Base-by-base conservation (phyloP, 2,797 vertebrate genomes). In the Enteromius unitaeniatus region DNA sequence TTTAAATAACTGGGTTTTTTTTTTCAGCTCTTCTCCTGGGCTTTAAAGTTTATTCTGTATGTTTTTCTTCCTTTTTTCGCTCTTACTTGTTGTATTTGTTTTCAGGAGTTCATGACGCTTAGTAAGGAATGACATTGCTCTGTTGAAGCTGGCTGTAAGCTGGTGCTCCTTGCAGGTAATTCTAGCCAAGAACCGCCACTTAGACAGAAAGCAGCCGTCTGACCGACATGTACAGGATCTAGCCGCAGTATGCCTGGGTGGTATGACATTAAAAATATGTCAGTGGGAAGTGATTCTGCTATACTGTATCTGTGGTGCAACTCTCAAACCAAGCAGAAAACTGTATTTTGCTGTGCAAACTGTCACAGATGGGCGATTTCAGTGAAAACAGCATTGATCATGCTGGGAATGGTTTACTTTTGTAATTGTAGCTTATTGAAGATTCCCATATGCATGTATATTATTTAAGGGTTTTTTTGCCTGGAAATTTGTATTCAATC, bases 1-100 rank as follows among this genome's bases (percentile, higher is more conserved):
- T 95, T 94, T 94, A 93, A 94, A 95, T 94, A 91, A 92, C 91
- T 83, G 87, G 31, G 34, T 34, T 89, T 86, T 83, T 90, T 86
- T 86, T 83, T 55, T 60, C 47, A 65, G 79, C 65, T 55, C 65
- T 65, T 83, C 82, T 88, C 80, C 81, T 49, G 88, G 82, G 85
- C 77, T 73, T 87, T 83, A 19, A 26, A 69, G 67, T 82, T 86
- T 84, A 60, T 81, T 87, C 69, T 83, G 34, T 76, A 31, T 58
- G 83, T 87, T 79, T 80, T 82, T 55, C 26, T 37, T 37, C 72
- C 78, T 79, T 81, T 82, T 78, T 84, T 62, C 78, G 67, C 58
- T 78, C 75, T 40, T 17, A n/a, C 73, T 84, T 53, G 47, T 37
- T 58, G 53, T 64, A 64, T 84, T 67, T 77, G 77, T 79, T 45